These are phyloP conservation scores for Pseudanteris insignis DNA, from an alignment of 2,888 invertebrate species.

Conservation along the genomic window DNA sequence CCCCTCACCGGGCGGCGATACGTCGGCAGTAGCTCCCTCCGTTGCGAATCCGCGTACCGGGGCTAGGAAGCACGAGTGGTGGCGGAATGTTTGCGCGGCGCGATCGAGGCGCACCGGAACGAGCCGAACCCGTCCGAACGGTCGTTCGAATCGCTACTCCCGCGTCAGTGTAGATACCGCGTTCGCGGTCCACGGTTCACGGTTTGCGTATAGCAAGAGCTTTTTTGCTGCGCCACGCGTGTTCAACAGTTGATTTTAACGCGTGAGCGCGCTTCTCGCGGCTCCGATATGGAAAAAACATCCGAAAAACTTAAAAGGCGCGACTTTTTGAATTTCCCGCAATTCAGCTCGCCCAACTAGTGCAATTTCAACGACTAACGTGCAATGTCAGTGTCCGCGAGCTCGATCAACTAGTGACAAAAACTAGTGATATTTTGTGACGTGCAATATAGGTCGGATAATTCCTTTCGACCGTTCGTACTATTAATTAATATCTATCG, in stretches of 20 bases:
- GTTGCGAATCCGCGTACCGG: constrained; percentile 27
- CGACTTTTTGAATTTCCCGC: constrained; percentile 20
- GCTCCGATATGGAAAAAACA: constrained; percentile 1
- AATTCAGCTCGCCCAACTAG: not conserved
- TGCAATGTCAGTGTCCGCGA: constrained; percentile 12
- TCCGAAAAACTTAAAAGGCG: constrained; percentile 6
- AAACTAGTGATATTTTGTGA: constrained; percentile 20
- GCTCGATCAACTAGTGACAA: constrained; percentile 14
- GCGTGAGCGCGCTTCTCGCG: constrained; percentile 11
- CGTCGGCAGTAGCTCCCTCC: constrained; percentile 8
- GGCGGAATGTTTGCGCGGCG: constrained; percentile 52
- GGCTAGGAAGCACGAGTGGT: constrained; percentile 36
- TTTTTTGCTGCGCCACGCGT: constrained; percentile 49
- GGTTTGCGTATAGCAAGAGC: constrained; percentile 58
- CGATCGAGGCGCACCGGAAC: constrained; percentile 52
- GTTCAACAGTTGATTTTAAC: constrained; percentile 36
- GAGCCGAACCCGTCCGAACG: constrained; percentile 61
- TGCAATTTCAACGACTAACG: constrained; percentile 15
- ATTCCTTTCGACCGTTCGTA: no score
- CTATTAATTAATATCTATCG: no score
- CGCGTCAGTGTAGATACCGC: constrained; percentile 67
- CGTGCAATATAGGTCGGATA: constrained; percentile 6
- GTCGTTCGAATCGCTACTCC: constrained; percentile 64
- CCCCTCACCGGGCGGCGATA: constrained; percentile 20
- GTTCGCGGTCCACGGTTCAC: constrained; percentile 67